Evolutionary conservation across 2,797 vertebrate genomes (phyloP).

Genomic region (Pempheris klunzingeri): DNA sequence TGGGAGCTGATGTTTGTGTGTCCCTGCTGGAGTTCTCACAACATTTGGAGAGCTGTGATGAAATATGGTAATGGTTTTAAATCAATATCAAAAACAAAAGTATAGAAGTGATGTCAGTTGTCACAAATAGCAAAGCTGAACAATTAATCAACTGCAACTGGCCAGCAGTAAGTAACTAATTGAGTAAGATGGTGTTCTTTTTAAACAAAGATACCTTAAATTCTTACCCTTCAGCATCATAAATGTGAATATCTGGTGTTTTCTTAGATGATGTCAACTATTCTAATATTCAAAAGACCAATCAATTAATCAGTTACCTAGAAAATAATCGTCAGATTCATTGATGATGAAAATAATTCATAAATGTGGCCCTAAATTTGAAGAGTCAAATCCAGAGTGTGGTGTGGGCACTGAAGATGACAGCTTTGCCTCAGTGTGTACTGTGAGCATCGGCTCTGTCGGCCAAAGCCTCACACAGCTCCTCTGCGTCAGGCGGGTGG

Average conservation of each 20-base stretch:
- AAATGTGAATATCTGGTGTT: not conserved
- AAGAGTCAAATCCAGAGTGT: not conserved
- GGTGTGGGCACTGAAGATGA: too few species aligned
- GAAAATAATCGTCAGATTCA: not conserved
- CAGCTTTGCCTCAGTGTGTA: not conserved
- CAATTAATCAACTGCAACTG: too few species aligned
- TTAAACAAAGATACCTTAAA: not conserved
- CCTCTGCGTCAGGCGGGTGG: slow-evolving; percentile 2
- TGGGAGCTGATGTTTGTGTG: slow-evolving; percentile 17
- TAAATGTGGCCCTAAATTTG: not conserved
- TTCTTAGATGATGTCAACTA: not conserved
- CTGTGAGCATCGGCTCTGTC: not conserved
- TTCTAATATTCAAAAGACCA: not conserved
- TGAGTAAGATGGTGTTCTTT: too few species aligned
- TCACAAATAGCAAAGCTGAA: too few species aligned
- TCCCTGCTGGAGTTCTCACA: not conserved
- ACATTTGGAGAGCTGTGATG: not conserved
- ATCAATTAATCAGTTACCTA: not conserved
- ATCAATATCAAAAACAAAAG: not conserved
- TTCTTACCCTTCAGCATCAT: not conserved
- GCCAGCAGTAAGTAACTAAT: too few species aligned
- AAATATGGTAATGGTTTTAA: not conserved
- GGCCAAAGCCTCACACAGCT: not conserved
- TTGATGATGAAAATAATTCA: not conserved
- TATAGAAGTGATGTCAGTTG: not conserved